Conservation (phyloP, 2,113 vertebrate species). For the Triplophysa tibetana region DNA sequence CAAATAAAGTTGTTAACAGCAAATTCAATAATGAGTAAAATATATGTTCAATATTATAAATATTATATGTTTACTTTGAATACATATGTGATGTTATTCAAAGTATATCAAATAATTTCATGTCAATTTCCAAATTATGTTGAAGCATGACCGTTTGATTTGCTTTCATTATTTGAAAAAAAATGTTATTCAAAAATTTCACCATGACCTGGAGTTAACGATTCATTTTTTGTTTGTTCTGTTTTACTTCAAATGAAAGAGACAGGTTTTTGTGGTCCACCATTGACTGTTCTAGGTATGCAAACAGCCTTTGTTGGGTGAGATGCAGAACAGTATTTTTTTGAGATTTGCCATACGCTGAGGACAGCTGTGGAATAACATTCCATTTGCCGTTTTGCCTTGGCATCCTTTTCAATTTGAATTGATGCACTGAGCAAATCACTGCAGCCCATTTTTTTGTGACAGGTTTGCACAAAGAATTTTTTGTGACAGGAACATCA, state of each 20-base stretch:
- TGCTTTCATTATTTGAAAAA: too few relatives aligned
- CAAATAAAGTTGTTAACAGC: too few relatives aligned
- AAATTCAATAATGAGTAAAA: too few relatives aligned
- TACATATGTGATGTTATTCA: too few relatives aligned
- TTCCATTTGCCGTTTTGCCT: constrained; percentile 29
- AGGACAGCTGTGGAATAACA: not conserved
- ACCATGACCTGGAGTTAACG: too few relatives aligned
- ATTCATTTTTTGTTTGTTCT: too few relatives aligned
- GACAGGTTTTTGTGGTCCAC: not conserved
- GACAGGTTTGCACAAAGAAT: constrained; percentile 48
- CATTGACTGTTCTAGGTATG: not conserved
- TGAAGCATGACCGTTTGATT: too few relatives aligned
- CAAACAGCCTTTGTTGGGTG: constrained; percentile 5
- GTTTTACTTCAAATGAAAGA: not conserved
- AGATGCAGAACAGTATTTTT: constrained; percentile 18
- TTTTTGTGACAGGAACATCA: constrained; percentile 51
- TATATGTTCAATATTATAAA: too few relatives aligned
- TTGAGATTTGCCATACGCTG: not conserved
- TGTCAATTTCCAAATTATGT: too few relatives aligned
- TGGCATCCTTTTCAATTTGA: constrained; percentile 38
- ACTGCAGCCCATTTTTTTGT: constrained; percentile 13
- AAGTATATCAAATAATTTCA: too few relatives aligned
- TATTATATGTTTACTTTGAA: too few relatives aligned
- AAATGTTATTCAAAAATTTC: too few relatives aligned
- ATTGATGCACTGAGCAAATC: constrained; percentile 46